Percentiles rank a stretch among this genome's conserved stretches.
These are phyloP conservation scores for Empis stercorea DNA, from an alignment of 2,888 invertebrate genomes.

Conservation along the genomic window DNA sequence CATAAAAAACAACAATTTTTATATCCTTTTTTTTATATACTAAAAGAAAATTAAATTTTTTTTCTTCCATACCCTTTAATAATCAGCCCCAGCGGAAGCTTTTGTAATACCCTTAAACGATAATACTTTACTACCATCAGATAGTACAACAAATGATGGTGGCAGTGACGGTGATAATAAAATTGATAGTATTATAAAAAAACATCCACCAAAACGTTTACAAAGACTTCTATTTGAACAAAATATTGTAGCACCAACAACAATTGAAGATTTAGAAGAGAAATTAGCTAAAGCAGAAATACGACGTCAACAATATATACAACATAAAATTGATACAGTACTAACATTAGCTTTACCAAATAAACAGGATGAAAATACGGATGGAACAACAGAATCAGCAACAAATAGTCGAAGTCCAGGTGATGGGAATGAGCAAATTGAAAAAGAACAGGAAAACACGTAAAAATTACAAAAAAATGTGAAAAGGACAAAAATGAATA, in stretches of 20 bases:
- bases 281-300: slow-evolving; percentile 61
- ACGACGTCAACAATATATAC: slow-evolving; percentile 43
- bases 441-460: background rate
- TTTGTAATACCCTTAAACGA: slow-evolving; percentile 47
- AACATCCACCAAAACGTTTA: slow-evolving; percentile 53
- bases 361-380: slow-evolving; percentile 33
- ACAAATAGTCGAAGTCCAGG: background rate
- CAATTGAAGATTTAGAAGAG: slow-evolving; percentile 51
- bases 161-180: slow-evolving; percentile 12
- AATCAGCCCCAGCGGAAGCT: slow-evolving; percentile 39
- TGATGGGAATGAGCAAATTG: background rate
- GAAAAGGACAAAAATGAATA: too few relatives aligned
- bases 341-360: slow-evolving; percentile 27
- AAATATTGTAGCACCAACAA: slow-evolving; percentile 37
- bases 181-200: slow-evolving; percentile 37
- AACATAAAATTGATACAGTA: slow-evolving; percentile 25
- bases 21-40: too few relatives aligned
- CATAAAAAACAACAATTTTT: too few relatives aligned
- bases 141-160: slow-evolving; percentile 8
- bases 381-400: slow-evolving; percentile 9
- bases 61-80: background rate
- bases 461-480: too few relatives aligned
- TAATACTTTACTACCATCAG: slow-evolving; percentile 19
- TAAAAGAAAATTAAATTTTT: background rate
- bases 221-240: slow-evolving; percentile 34